Evolutionary conservation across 2,113 vertebrate genomes (phyloP).

Genomic region (Oryzias curvinotus): DNA sequence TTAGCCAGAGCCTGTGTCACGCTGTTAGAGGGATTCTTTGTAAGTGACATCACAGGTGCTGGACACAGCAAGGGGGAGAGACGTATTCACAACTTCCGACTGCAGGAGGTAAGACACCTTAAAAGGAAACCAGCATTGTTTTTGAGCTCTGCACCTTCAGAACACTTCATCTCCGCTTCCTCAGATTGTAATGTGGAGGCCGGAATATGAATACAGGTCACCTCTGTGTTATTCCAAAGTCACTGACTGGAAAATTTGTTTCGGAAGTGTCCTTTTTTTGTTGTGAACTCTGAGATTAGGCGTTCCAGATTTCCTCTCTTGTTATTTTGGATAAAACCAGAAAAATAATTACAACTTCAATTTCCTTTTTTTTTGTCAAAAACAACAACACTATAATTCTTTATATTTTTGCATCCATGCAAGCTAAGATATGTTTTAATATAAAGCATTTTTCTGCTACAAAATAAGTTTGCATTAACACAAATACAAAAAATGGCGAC

Average conservation of each 20-base stretch:
- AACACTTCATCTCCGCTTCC: slow-evolving; percentile 51
- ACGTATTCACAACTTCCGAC: slow-evolving; percentile 13
- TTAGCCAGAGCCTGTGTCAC: slow-evolving; percentile 59
- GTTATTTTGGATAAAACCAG: too few species aligned
- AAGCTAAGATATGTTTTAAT: not conserved
- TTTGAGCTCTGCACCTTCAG: slow-evolving; percentile 13
- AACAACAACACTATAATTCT: not conserved
- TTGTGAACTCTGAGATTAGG: not conserved
- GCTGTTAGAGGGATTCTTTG: slow-evolving; percentile 55
- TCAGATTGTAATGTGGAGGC: slow-evolving; percentile 55
- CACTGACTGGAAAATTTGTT: slow-evolving; percentile 9
- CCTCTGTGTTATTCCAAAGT: slow-evolving; percentile 4
- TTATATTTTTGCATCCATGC: not conserved
- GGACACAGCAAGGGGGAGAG: slow-evolving; percentile 13
- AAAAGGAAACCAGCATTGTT: slow-evolving; percentile 54
- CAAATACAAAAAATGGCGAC: not conserved
- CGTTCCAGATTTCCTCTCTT: slow-evolving; percentile 15
- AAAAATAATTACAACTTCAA: too few species aligned
- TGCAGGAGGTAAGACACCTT: slow-evolving; percentile 36
- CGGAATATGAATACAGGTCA: slow-evolving; percentile 11
- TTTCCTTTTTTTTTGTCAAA: too few species aligned
- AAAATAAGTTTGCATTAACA: not conserved
- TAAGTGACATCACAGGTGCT: slow-evolving; percentile 59
- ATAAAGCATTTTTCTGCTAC: too few species aligned
- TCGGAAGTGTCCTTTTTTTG: not conserved